phyloP scores from a whole-genome alignment of 2,797 vertebrate species.

The Balearica regulorum region DNA sequence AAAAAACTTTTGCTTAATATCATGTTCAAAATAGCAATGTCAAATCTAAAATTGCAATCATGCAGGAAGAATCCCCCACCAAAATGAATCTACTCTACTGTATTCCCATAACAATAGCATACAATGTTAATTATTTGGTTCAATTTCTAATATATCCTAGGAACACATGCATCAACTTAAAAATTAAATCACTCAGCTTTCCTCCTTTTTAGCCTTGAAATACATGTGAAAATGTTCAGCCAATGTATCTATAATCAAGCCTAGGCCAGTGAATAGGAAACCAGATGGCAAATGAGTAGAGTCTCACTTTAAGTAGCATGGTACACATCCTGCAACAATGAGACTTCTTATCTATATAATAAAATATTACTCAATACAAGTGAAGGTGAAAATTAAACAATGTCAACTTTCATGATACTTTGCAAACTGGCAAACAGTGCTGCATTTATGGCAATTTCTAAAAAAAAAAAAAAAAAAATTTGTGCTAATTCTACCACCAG shows the following conservation, averaged over 20 bases:
- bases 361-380: neutral
- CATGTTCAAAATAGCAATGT: neutral
- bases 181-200: neutral
- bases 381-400: neutral
- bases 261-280: neutral
- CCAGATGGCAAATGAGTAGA: neutral
- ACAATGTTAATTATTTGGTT: neutral
- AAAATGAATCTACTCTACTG: neutral
- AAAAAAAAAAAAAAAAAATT: neutral
- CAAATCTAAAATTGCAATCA: neutral
- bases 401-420: neutral
- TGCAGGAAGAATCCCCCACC: neutral
- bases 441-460: neutral
- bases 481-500: neutral
- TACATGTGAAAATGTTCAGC: neutral
- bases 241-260: neutral
- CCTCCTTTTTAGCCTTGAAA: neutral
- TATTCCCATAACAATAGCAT: neutral
- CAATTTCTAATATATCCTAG: neutral
- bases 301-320: neutral
- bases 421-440: neutral
- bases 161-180: neutral
- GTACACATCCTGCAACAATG: neutral
- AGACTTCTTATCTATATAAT: neutral
- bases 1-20: neutral